These are phyloP conservation scores for Gastrophryne carolinensis DNA, from an alignment of 2,797 vertebrate species.

Conservation along the genomic window DNA sequence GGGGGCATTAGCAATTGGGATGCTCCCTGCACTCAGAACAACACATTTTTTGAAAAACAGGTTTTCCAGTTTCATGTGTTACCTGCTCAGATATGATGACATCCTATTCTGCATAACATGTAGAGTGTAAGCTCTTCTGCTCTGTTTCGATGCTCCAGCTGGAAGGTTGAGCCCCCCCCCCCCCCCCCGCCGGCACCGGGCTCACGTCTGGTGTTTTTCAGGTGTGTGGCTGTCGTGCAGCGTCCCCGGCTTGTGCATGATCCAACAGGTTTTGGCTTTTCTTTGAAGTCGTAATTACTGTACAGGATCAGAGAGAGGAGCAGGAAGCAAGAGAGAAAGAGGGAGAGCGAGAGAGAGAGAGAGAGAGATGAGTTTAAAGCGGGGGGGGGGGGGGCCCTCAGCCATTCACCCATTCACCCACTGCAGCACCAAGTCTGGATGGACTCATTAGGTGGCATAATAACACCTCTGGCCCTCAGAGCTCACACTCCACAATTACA, in stretches of 20 bases:
- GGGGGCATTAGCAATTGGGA: no score
- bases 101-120: background rate
- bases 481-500: no score
- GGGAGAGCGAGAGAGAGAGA: slow-evolving; percentile 33
- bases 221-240: slow-evolving; percentile 33
- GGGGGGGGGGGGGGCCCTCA: slow-evolving; percentile 16
- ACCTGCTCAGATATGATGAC: no score
- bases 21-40: no score
- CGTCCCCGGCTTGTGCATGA: slow-evolving; percentile 43
- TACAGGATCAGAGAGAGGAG: slow-evolving; percentile 42
- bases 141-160: no score
- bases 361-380: slow-evolving; percentile 46
- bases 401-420: slow-evolving; percentile 48
- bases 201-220: slow-evolving; percentile 15
- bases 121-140: background rate
- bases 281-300: slow-evolving; percentile 51
- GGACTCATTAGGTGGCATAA: slow-evolving; percentile 46
- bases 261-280: slow-evolving; percentile 32
- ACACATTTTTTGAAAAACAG: no score
- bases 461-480: slow-evolving; percentile 37
- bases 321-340: slow-evolving; percentile 43
- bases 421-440: slow-evolving; percentile 20
- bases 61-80: no score
- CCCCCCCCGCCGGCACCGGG: no score
- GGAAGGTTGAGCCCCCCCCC: no score